Evolutionary conservation across 2,797 vertebrate genomes (phyloP).

Genomic region (Muscicapa striata): DNA sequence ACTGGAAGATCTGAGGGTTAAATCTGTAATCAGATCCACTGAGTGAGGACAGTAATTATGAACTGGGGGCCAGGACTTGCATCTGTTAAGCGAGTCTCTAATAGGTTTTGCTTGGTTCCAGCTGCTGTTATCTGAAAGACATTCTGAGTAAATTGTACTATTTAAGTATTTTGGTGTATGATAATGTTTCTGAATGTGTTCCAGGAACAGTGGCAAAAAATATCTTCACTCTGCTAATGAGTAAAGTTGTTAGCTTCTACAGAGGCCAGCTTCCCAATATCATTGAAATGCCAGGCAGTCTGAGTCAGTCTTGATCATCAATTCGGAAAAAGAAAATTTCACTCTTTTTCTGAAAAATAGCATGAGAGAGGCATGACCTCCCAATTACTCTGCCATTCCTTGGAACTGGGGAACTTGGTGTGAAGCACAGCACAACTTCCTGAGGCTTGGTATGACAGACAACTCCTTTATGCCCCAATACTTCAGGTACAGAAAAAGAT

Average conservation of each 20-base stretch:
- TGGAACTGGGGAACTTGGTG: not conserved
- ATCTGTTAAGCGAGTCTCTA: not conserved
- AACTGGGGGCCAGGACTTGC: not conserved
- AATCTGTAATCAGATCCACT: not conserved
- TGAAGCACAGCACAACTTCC: not conserved
- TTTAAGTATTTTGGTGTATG: not conserved
- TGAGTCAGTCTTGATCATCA: not conserved
- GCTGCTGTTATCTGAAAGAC: not conserved
- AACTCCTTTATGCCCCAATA: not conserved
- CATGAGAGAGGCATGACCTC: not conserved
- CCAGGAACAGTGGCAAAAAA: conserved; percentile 17
- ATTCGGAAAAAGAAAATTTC: not conserved
- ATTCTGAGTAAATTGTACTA: not conserved
- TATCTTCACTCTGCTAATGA: conserved; percentile 11
- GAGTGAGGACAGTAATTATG: not conserved
- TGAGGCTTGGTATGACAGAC: not conserved
- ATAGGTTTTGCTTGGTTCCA: not conserved
- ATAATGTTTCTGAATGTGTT: not conserved
- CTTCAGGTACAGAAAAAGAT: not conserved
- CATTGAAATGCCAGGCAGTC: conserved; percentile 12
- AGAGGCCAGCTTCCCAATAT: not conserved
- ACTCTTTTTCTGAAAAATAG: not conserved
- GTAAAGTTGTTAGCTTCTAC: not conserved
- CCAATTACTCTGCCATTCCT: not conserved
- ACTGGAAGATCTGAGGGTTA: not conserved